phyloP scores from a whole-genome alignment of 2,113 vertebrate species.

The Carassius auratus region DNA sequence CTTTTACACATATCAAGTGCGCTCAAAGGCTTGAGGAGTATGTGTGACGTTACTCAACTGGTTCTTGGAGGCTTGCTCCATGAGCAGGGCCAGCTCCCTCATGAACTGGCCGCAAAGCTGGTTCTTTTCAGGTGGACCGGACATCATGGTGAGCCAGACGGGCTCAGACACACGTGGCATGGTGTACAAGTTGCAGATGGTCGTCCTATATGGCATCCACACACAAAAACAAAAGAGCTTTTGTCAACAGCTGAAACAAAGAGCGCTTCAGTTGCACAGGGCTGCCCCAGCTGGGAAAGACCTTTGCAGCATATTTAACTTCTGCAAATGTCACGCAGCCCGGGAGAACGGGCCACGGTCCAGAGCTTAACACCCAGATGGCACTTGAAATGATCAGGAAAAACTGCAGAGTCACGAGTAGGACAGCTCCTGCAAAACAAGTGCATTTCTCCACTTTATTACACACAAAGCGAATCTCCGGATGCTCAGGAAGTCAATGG shows the following conservation, averaged over 20 bases:
- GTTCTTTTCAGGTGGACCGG: slow-evolving; percentile 90
- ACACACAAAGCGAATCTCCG: background rate
- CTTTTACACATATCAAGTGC: background rate
- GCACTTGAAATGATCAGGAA: background rate
- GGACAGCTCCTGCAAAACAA: background rate
- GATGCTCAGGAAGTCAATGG: no score
- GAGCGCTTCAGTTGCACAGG: slow-evolving; percentile 32
- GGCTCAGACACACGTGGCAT: slow-evolving; percentile 97
- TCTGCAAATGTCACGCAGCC: slow-evolving; percentile 41
- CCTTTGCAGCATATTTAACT: slow-evolving; percentile 25
- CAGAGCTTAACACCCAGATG: slow-evolving; percentile 7
- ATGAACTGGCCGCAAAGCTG: slow-evolving; percentile 96
- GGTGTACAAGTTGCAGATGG: slow-evolving; percentile 95
- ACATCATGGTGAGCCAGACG: slow-evolving; percentile 99
- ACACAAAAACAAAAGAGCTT: slow-evolving; percentile 60
- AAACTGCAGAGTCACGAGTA: background rate
- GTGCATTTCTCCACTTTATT: background rate
- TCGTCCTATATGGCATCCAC: slow-evolving; percentile 78
- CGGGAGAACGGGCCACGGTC: background rate
- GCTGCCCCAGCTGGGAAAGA: slow-evolving; percentile 17
- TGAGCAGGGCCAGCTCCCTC: slow-evolving; percentile 91
- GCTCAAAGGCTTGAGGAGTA: background rate
- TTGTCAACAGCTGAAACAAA: slow-evolving; percentile 55
- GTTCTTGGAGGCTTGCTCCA: slow-evolving; percentile 97
- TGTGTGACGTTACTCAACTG: slow-evolving; percentile 81